Percentiles rank a stretch among this genome's conserved stretches.
These are phyloP conservation scores for Drosophila lowei DNA, from an alignment of 1,140 invertebrate species.

Conservation along the genomic window DNA sequence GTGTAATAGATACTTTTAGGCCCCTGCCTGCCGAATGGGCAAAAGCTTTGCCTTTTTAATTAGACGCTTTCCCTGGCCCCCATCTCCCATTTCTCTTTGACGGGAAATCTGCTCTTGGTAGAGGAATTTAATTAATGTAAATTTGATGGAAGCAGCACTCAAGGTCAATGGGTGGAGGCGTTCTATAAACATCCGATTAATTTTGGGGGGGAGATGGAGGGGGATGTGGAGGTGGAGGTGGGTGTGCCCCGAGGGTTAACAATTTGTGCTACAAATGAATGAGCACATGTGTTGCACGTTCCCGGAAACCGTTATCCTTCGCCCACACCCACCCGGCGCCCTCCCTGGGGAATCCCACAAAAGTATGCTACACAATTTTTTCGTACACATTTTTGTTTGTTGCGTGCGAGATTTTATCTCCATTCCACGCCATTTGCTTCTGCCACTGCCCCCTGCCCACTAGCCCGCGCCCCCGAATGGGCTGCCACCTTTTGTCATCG, in stretches of 20 bases:
- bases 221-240: conserved; percentile 7
- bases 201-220: neutral
- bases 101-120: conserved; percentile 15
- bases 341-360: conserved; percentile 32
- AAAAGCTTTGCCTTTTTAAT: conserved; percentile 47
- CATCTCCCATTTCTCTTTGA: conserved; percentile 8
- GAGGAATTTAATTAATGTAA: conserved; percentile 65
- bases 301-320: conserved; percentile 8
- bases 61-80: conserved; percentile 3
- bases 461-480: neutral
- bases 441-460: neutral
- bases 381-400: conserved; percentile 34
- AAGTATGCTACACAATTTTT: conserved; percentile 53
- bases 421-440: conserved; percentile 59
- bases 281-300: conserved; percentile 62
- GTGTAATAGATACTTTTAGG: conserved; percentile 74
- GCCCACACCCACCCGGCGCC: neutral
- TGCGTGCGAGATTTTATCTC: conserved; percentile 67
- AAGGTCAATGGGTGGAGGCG: conserved; percentile 2
- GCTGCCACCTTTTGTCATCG: conserved; percentile 75
- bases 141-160: conserved; percentile 58
- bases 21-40: conserved; percentile 38
- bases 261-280: conserved; percentile 60
- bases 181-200: conserved; percentile 60
- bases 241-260: conserved; percentile 12